Evolutionary conservation across 2,113 vertebrate species (phyloP).

Genomic region (Oreochromis niloticus): DNA sequence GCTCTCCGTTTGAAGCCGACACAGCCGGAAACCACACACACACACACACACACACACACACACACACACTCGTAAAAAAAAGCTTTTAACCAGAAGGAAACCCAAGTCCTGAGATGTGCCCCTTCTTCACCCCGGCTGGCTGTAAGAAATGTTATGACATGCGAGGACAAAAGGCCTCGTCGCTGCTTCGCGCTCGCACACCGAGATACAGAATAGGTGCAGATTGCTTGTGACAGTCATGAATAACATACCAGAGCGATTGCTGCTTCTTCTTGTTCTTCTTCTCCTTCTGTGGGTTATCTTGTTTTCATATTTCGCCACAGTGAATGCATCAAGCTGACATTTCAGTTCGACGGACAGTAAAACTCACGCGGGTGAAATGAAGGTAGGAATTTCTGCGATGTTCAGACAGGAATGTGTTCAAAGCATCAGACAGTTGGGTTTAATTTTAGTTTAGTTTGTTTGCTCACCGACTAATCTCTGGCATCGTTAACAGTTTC

Average conservation of each 20-base stretch:
- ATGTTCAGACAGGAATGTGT: background rate
- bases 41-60: background rate
- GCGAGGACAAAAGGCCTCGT: slow-evolving; percentile 14
- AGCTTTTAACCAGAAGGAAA: slow-evolving; percentile 20
- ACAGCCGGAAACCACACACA: background rate
- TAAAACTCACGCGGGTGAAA: background rate
- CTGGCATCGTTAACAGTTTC: background rate
- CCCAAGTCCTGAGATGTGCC: background rate
- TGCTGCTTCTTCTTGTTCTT: background rate
- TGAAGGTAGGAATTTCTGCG: background rate
- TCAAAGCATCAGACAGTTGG: background rate
- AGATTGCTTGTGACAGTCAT: background rate
- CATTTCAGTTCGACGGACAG: background rate
- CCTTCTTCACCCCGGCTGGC: background rate
- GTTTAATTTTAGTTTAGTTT: background rate
- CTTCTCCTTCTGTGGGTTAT: background rate
- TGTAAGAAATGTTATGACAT: slow-evolving; percentile 46
- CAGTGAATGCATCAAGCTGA: background rate
- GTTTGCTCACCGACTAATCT: background rate
- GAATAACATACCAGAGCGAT: background rate
- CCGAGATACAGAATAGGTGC: background rate
- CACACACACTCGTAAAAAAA: background rate
- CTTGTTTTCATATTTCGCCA: slow-evolving; percentile 11
- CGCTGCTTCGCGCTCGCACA: background rate
- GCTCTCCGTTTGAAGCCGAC: slow-evolving; percentile 9